Base-by-base conservation (phyloP, 2,797 vertebrate species). In the Mergus octosetaceus region DNA sequence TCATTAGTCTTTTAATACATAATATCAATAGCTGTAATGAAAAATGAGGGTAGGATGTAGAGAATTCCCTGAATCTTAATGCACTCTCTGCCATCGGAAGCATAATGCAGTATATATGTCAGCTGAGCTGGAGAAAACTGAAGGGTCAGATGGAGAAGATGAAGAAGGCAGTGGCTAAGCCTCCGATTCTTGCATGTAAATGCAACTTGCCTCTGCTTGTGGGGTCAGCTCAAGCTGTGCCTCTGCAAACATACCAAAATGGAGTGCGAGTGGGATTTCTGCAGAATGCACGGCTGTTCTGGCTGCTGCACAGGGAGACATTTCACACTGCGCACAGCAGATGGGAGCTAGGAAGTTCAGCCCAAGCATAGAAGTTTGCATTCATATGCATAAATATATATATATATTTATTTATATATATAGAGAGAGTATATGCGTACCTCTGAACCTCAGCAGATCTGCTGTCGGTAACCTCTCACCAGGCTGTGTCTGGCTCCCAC, bases 1-100 rank as follows among this genome's bases (percentile, higher is more conserved):
- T 80, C 92, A 96, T 97, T 96, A 94, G 89, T 96, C 82, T 96
- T 96, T 94, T 96, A 95, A 95, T 75, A 91, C 73, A 90, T 94
- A 94, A 84, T 91, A 96, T 95, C 96, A 97, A 94, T 96, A 96
- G 73, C 70, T 79, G 34, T 90, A 92, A 96, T 94, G 94, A 96
- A 97, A 96, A 97, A 87, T 80, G 76, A 1, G 7, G 21, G 56
- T 78, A 93, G 72, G 65, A 89, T 78, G 58, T 64, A 92, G 60
- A 95, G 58, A 95, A 62, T 91, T 69, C 27, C 57, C 64, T 85
- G 93, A 95, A 96, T 93, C 45, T 87, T 96, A 96, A 96, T 95
- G 83, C 75, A 72, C 61, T 84, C 47, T 90, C 85, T 75, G 70
- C 75, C 11, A 5, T 14, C 15, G 47, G 70, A 94, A 93, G 64